Evolutionary conservation across 2,888 invertebrate genomes (phyloP).

Genomic region (Rhimphoctona megacephalus): DNA sequence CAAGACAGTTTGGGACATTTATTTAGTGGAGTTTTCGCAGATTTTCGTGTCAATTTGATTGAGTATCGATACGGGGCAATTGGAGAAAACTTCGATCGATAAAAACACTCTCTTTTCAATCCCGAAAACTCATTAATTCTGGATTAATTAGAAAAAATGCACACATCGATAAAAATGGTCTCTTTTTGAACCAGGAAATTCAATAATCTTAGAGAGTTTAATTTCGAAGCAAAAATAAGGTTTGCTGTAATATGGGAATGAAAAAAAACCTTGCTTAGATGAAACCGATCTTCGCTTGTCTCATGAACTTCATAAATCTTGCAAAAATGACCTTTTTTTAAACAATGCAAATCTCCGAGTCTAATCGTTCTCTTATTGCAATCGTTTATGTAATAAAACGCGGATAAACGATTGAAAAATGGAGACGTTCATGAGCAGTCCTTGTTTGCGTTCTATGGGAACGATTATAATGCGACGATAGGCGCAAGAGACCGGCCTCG

Average conservation of each 20-base stretch:
- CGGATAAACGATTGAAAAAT: conserved; percentile 25
- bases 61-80: neutral
- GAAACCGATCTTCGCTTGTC: neutral
- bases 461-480: conserved; percentile 43
- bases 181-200: neutral
- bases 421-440: conserved; percentile 14
- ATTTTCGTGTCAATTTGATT: neutral
- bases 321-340: neutral
- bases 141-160: neutral
- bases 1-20: neutral
- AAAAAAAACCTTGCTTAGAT: neutral
- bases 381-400: neutral
- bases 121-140: neutral
- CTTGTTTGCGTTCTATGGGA: conserved; percentile 37
- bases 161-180: neutral
- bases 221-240: neutral
- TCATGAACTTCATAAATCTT: neutral
- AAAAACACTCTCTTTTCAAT: neutral
- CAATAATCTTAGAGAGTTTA: neutral
- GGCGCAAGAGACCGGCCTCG: conserved; percentile 37
- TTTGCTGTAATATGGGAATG: no score
- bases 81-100: no score
- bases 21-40: neutral
- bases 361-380: neutral
- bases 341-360: neutral